A percentile compares a stretch with the other conserved stretches of the same genome.
Conservation (phyloP, 1,140 invertebrate species). For the Eubasilissa regina region DNA sequence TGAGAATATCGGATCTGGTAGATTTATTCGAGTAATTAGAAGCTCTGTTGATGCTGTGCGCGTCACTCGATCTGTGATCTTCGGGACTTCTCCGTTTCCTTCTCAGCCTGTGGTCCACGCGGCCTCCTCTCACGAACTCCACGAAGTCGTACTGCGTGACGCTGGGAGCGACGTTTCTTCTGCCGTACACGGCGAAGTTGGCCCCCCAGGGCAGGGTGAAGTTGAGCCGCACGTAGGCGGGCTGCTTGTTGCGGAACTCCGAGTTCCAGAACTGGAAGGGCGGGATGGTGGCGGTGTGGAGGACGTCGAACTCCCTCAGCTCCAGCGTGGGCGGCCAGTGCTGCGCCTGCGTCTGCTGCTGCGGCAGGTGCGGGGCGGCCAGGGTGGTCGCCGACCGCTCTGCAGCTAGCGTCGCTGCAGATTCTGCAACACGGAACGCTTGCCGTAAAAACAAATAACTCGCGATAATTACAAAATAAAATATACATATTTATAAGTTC, state of each 20-base stretch:
- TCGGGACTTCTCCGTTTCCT: conserved; percentile 68
- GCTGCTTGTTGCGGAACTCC: conserved; percentile 90
- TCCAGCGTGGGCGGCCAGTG: conserved; percentile 86
- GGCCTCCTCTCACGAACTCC: conserved; percentile 89
- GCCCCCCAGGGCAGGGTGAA: conserved; percentile 91
- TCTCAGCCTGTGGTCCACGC: conserved; percentile 82
- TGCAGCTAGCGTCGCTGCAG: conserved; percentile 71
- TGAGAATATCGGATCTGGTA: conserved; percentile 66
- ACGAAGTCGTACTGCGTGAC: conserved; percentile 97
- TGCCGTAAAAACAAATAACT: too few species aligned
- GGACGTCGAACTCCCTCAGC: conserved; percentile 84
- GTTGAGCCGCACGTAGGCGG: conserved; percentile 91
- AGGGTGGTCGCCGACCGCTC: conserved; percentile 70
- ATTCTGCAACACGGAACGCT: conserved; percentile 67
- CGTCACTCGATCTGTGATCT: conserved; percentile 62
- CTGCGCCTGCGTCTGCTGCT: conserved; percentile 77
- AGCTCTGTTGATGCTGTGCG: conserved; percentile 53
- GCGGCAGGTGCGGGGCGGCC: conserved; percentile 73
- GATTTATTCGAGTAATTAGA: conserved; percentile 50
- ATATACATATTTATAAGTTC: too few species aligned
- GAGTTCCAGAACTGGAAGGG: conserved; percentile 94
- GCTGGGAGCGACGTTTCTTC: conserved; percentile 92
- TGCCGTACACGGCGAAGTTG: conserved; percentile 94
- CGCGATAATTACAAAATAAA: too few species aligned
- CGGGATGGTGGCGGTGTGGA: conserved; percentile 86